Evolutionary conservation across 2,113 vertebrate species (phyloP).

Genomic region (Xiphorhynchus elegans): DNA sequence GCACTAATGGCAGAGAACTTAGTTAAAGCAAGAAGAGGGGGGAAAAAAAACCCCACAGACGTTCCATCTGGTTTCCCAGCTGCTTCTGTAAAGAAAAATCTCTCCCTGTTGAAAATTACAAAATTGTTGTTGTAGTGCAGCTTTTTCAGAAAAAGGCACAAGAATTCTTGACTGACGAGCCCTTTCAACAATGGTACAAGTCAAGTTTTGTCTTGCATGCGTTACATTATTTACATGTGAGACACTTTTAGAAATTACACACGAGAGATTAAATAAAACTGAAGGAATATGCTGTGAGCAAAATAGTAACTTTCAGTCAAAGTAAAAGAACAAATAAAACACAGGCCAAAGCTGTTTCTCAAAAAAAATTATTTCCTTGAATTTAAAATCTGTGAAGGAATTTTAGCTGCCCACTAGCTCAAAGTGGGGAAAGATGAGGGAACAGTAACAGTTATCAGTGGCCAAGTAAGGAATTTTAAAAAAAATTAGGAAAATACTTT

Average conservation of each 20-base stretch:
- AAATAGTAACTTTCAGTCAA: neutral
- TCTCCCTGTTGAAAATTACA: slow-evolving; percentile 28
- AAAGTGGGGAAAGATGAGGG: neutral
- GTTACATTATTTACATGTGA: neutral
- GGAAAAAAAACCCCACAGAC: neutral
- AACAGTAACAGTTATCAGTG: neutral
- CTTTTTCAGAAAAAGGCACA: neutral
- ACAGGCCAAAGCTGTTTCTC: neutral
- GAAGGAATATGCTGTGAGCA: neutral
- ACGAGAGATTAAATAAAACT: neutral
- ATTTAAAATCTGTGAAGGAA: neutral
- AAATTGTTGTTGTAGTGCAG: slow-evolving; percentile 50
- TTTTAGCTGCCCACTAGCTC: neutral
- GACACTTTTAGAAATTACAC: neutral
- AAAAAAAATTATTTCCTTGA: neutral
- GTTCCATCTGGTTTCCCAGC: slow-evolving; percentile 59
- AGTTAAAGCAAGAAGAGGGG: neutral
- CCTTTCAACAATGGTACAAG: slow-evolving; percentile 8
- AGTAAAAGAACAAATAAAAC: neutral
- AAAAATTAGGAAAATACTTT: neutral
- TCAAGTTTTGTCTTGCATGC: slow-evolving; percentile 12
- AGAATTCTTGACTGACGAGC: neutral
- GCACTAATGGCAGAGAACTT: neutral
- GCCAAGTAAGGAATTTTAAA: neutral
- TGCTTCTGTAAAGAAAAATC: slow-evolving; percentile 33